These are phyloP conservation scores for Eutrigla gurnardus DNA, from an alignment of 2,797 vertebrate genomes.

Conservation along the genomic window DNA sequence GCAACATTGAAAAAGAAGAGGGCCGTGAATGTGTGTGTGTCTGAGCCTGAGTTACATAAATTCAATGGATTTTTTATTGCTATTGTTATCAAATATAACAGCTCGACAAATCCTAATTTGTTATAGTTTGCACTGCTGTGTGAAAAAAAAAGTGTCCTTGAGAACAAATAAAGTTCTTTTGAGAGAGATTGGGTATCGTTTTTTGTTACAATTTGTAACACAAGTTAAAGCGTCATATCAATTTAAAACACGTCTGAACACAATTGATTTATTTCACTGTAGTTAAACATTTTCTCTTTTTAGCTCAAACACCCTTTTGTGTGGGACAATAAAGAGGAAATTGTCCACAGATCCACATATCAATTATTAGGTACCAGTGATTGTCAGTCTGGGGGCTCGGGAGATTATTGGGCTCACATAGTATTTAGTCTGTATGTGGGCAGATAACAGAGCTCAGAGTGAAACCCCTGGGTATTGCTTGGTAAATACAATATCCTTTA, in stretches of 20 bases:
- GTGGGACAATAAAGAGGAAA: too few species aligned
- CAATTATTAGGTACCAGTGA: too few species aligned
- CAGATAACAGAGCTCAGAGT: background rate
- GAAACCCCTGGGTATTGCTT: background rate
- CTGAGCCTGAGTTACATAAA: background rate
- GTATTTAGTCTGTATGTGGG: background rate
- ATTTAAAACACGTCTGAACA: background rate
- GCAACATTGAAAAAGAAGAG: background rate
- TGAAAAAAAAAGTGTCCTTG: constrained; percentile 52
- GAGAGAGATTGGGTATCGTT: background rate
- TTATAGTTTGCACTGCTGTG: constrained; percentile 15
- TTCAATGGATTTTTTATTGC: background rate
- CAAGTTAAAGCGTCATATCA: background rate
- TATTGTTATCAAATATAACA: constrained; percentile 5
- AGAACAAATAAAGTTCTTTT: constrained; percentile 46
- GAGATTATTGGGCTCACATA: background rate
- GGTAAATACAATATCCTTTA: background rate
- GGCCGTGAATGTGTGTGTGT: background rate
- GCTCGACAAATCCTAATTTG: background rate
- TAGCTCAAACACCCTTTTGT: background rate
- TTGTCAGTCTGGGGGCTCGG: background rate
- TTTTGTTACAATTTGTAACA: background rate
- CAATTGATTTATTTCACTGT: background rate
- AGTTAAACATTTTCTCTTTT: background rate
- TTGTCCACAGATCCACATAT: background rate